Evolutionary conservation across 1,140 invertebrate species (phyloP), one percentile per base, ranked within the genome.

Genomic region (Reticulitermes speratus): DNA sequence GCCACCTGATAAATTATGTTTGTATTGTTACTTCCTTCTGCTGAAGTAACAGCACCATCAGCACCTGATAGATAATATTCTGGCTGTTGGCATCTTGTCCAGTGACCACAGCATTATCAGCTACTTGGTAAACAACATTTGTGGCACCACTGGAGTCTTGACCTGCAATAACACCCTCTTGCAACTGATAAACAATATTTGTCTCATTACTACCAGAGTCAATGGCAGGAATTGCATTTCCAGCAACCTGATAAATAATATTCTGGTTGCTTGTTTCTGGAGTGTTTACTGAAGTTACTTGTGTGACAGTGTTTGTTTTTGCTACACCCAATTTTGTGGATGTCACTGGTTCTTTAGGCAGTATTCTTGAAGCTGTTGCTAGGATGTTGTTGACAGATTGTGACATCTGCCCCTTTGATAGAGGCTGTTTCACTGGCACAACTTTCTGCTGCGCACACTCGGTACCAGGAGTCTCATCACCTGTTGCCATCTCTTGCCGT

Each of bases 141-240:
- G 75, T 75, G 45, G 69, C 81, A 69, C 30, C 83, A 48, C 81
- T 55, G 81, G 85, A 38, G 48, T 83, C 85, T 65, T 55, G 65
- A 44, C 86, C 83, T 75, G 88, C 82, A 52, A 88, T 86, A 8
- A 88, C 86, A 82, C 84, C 86, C 45, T 88, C 86, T 21, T 87
- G 87, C 21, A 88, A 86, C 69, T 88, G 87, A 65, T 87, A 87
- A 32, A 88, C 87, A 55, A 88, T 87, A 86, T 88, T 88, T 55
- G 86, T 87, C 82, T 83, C 87, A 86, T 87, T 87, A 75, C 87
- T 87, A 44, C 86, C 87, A 75, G 85, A 86, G 45, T 86, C 85
- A 25, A 75, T 82, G 30, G 83, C 83, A 48, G 44, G 48, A 30
- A 84, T 14, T 52, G 45, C 23, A 52, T 84, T 84, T 9, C 44